These are phyloP conservation scores for Brachionus rubens DNA, from an alignment of 1,140 invertebrate species.

Conservation along the genomic window DNA sequence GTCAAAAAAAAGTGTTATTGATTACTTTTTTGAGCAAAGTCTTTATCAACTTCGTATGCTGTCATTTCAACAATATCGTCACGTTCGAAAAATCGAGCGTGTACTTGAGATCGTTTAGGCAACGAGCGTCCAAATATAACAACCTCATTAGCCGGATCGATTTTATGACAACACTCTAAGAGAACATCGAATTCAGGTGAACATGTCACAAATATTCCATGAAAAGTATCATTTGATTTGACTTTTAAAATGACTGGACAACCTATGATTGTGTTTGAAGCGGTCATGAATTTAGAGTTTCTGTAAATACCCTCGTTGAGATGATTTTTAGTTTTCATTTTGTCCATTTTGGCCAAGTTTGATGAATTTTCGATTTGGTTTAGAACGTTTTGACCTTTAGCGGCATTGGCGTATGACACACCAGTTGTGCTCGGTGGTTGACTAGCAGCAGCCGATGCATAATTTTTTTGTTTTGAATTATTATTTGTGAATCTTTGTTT, in stretches of 20 bases:
- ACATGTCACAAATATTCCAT: constrained; percentile 45
- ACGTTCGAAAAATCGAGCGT: constrained; percentile 34
- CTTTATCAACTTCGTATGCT: constrained; percentile 36
- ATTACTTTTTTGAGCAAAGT: constrained; percentile 33
- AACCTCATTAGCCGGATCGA: constrained; percentile 28
- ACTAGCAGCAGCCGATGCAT: background rate
- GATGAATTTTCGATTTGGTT: constrained; percentile 16
- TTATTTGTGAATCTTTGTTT: background rate
- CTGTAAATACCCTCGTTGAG: constrained; percentile 19
- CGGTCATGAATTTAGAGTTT: constrained; percentile 21
- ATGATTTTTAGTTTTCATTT: constrained; percentile 15
- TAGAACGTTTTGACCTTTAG: background rate
- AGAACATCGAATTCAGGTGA: constrained; percentile 42
- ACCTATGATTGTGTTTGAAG: constrained; percentile 13
- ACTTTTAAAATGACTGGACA: constrained; percentile 38
- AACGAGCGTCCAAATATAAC: constrained; percentile 32
- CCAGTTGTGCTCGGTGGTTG: background rate
- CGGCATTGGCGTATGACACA: background rate
- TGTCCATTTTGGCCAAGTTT: constrained; percentile 38
- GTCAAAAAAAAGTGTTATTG: background rate
- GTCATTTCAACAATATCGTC: constrained; percentile 40
- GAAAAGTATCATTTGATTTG: constrained; percentile 45
- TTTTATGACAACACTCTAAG: constrained; percentile 38
- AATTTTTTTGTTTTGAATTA: background rate
- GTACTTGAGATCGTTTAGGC: constrained; percentile 16